Percentiles rank a stretch among this genome's conserved stretches.
phyloP scores from a whole-genome alignment of 2,113 vertebrate genomes.

The Sprattus sprattus region DNA sequence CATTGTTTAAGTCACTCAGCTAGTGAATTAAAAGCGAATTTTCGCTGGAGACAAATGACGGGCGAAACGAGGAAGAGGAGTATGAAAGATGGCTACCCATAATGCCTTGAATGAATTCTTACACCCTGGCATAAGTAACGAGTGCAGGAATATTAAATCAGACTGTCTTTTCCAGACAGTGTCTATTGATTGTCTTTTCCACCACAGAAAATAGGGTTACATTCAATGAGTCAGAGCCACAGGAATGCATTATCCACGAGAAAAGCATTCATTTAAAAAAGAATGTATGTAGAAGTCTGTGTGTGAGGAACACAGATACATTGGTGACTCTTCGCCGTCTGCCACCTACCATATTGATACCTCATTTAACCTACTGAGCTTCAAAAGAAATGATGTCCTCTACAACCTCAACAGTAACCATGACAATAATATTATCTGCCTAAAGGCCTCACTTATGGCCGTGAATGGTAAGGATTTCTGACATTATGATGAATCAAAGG shows the following conservation, averaged over 20 bases:
- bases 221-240: conserved; percentile 78
- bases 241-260: conserved; percentile 77
- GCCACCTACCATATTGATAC: background rate
- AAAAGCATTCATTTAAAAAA: conserved; percentile 75
- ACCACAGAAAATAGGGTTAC: conserved; percentile 68
- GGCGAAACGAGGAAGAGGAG: background rate
- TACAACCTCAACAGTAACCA: conserved; percentile 18
- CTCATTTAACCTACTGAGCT: background rate
- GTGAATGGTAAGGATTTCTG: background rate
- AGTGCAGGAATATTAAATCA: conserved; percentile 17
- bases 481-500: conserved; percentile 4
- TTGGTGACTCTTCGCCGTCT: conserved; percentile 2
- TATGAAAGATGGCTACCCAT: background rate
- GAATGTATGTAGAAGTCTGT: conserved; percentile 61
- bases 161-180: conserved; percentile 41
- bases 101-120: background rate
- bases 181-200: conserved; percentile 59
- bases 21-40: background rate
- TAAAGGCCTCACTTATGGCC: conserved; percentile 11
- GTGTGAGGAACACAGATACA: conserved; percentile 42
- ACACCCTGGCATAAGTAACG: background rate
- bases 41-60: background rate
- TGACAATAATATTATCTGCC: conserved; percentile 16
- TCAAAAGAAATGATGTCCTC: background rate
- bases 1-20: background rate